Evolutionary conservation across 2,888 invertebrate genomes (phyloP), one percentile per base, ranked within the genome.

Genomic region (Rhaphigaster nebulosa): DNA sequence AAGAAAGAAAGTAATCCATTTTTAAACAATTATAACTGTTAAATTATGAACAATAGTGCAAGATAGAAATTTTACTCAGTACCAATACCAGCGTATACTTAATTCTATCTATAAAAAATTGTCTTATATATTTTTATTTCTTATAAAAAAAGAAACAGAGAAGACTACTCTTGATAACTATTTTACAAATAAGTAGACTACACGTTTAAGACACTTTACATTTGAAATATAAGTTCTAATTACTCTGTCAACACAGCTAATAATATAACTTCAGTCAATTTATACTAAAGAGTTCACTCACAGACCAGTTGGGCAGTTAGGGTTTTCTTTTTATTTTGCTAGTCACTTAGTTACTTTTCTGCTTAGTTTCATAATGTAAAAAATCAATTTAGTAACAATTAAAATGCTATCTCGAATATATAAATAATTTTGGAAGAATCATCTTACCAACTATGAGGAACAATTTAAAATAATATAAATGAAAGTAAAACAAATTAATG

Each of bases 371-470:
- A 50, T 50, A 87, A 87, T 87, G 13, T 13, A 52, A 23, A 50
- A 87, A 56, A 54, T 87, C 29, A 87, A 54, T 54, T 50, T 54
- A 20, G 41, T 18, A 41, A 87, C 34, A 52, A 52, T 52, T 38
- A 52, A 54, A n/a, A 50, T 87, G 13, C 23, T 34, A 34, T 54
- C 12, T 87, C 29, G 26, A 87, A 54, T 38, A 54, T 23, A 54
- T 34, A 87, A 54, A 87, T 87, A n/a, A 89, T 89, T 89, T 89
- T 89, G 50, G 89, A 89, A 89, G 76, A 89, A 45, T 89, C 15
- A 23, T 60, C 76, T 76, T 76, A 89, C 41, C 45, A 76, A 76
- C 89, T 89, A 89, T 50, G 41, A 89, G 76, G 89, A 89, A 89
- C 89, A 76, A 76, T 56, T 26, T 52, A 50, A 88, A 56, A 56